Conservation (phyloP, 1,140 invertebrate genomes). For the Platorchestia sp. region DNA sequence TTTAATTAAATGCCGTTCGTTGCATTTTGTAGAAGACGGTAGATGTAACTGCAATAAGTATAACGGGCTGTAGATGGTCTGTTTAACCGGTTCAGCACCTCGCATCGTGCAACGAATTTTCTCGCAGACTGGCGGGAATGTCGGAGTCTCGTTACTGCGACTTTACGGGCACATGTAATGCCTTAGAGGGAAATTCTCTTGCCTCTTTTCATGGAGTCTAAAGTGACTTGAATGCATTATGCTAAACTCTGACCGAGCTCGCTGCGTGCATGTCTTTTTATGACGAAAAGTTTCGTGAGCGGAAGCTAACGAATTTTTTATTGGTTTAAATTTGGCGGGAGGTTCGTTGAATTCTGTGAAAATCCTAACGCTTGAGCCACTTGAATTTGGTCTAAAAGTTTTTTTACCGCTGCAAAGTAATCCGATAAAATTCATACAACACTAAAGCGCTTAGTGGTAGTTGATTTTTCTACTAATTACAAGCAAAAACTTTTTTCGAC, state of each 20-base stretch:
- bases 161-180: background rate
- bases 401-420: background rate
- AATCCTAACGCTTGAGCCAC: background rate
- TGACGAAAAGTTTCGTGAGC: background rate
- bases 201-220: background rate
- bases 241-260: background rate
- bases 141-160: background rate
- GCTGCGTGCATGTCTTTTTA: background rate
- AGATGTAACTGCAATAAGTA: too few species aligned
- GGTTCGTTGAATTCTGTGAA: background rate
- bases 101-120: background rate
- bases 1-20: too few species aligned
- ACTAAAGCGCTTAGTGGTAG: background rate
- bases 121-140: background rate
- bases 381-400: background rate
- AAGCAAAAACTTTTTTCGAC: background rate
- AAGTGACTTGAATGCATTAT: background rate
- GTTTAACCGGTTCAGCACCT: background rate
- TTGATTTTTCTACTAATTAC: background rate
- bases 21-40: too few species aligned
- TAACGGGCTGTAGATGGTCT: too few species aligned
- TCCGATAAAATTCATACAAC: background rate
- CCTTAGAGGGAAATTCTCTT: background rate
- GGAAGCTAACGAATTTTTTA: background rate
- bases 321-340: background rate